Conservation (phyloP, 2,888 invertebrate species). For the Coelopa pilipes region DNA sequence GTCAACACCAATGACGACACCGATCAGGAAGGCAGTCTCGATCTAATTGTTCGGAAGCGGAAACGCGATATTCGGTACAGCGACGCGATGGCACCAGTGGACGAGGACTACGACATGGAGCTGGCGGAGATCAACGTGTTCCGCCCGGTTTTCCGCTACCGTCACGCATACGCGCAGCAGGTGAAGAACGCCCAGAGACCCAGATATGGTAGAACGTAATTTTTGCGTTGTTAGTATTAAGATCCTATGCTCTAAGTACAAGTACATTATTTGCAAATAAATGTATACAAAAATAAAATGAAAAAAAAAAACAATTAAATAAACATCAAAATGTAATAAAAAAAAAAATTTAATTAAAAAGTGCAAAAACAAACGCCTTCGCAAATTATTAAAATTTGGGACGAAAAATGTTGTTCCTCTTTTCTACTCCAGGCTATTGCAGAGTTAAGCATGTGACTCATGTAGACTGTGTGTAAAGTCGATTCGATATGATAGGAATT, state of each 20-base stretch:
- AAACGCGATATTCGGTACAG: neutral
- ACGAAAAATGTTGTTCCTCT: too few relatives aligned
- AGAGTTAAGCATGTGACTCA: too few relatives aligned
- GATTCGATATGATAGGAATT: too few relatives aligned
- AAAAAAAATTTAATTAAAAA: neutral
- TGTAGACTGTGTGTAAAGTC: too few relatives aligned
- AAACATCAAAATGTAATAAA: neutral
- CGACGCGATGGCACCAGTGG: slow-evolving; percentile 43
- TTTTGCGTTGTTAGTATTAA: neutral
- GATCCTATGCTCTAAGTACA: neutral
- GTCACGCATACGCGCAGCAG: slow-evolving; percentile 55
- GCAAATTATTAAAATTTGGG: too few relatives aligned
- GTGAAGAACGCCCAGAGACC: slow-evolving; percentile 16
- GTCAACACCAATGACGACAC: too few relatives aligned
- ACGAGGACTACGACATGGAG: slow-evolving; percentile 56
- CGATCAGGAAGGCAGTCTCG: too few relatives aligned
- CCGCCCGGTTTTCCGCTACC: slow-evolving; percentile 63
- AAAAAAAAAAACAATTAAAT: neutral
- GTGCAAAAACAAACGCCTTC: too few relatives aligned
- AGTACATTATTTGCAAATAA: neutral
- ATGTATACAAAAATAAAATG: neutral
- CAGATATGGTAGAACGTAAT: slow-evolving; percentile 1
- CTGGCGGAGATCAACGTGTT: slow-evolving; percentile 63
- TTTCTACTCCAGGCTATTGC: too few relatives aligned
- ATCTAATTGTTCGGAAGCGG: too few relatives aligned